Evolutionary conservation across 1,140 invertebrate species (phyloP), one percentile per base, ranked within the genome.

Genomic region (Mamestra configurata): DNA sequence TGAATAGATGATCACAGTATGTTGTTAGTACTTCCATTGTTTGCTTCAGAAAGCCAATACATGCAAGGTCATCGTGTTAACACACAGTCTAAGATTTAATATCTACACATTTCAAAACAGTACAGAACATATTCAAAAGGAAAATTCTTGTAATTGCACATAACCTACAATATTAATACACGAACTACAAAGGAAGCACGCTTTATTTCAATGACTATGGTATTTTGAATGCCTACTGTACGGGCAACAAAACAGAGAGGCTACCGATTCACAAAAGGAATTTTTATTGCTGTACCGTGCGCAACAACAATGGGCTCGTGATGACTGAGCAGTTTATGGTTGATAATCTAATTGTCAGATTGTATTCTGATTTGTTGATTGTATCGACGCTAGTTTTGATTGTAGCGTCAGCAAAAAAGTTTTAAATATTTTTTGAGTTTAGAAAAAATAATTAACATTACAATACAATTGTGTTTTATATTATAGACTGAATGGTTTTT

Each of bases 321-420:
- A 89, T 93, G 91, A 92, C 86, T 83, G 49, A 70, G 87, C 87
- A 81, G 64, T 90, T 88, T 81, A 37, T 77, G 73, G 22, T 80
- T 81, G 84, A 86, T 89, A 91, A 91, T 92, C 89, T 91, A 92
- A 91, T 92, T 93, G 91, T 91, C 86, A 87, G 89, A 84, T 89
- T 88, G 83, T 91, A 89, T 88, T 88, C 84, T 88, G 87, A 88
- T 89, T 91, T 86, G 85, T 83, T 89, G 89, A 92, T 90, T 88
- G 88, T 87, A 84, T 84, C 79, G 76, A 79, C 79, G 82, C 71
- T 80, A 82, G 82, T 76, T 64, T 76, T 76, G 71, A 80, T 81
- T 71, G 90, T 88, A 92, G n/a, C 51, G 90, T 84, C 43, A 76
- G 86, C 80, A 88, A 71, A 86, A 78, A 43, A 82, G 11, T 20